Percentiles rank a stretch among this genome's conserved stretches.
phyloP scores from a whole-genome alignment of 2,113 vertebrate species.

The Eolophus roseicapilla region DNA sequence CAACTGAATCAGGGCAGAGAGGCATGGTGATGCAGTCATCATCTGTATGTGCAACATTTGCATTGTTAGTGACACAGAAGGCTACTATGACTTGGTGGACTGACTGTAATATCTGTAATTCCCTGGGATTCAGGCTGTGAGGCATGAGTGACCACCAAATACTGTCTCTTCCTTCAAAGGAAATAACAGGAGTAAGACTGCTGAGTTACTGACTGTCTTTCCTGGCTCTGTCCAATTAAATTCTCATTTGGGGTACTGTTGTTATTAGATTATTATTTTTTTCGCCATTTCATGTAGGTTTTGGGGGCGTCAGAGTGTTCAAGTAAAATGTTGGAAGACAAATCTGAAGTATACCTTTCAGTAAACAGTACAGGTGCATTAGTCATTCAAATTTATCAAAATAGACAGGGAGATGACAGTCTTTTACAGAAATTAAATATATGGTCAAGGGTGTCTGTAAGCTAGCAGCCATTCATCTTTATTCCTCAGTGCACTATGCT shows the following conservation, averaged over 20 bases:
- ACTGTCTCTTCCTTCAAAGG: not conserved
- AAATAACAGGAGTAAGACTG: not conserved
- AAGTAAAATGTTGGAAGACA: not conserved
- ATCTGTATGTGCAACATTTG: not conserved
- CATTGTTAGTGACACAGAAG: not conserved
- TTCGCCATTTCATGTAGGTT: not conserved
- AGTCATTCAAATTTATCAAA: not conserved
- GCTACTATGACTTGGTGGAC: not conserved
- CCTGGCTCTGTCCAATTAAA: not conserved
- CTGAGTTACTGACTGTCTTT: not conserved
- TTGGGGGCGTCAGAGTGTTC: not conserved
- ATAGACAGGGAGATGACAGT: not conserved
- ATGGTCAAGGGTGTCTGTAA: not conserved
- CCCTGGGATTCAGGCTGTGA: not conserved
- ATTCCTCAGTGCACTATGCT: not conserved
- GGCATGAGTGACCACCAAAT: not conserved
- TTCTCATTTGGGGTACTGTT: not conserved
- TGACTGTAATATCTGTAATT: not conserved
- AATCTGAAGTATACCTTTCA: not conserved
- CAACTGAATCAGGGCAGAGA: not conserved
- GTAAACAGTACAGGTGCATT: not conserved
- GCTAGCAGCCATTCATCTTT: not conserved
- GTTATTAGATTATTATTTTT: not conserved
- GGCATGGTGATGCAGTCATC: too few species aligned
- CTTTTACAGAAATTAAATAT: not conserved